Conservation (phyloP, 2,113 vertebrate species). For the Tenrec ecaudatus region DNA sequence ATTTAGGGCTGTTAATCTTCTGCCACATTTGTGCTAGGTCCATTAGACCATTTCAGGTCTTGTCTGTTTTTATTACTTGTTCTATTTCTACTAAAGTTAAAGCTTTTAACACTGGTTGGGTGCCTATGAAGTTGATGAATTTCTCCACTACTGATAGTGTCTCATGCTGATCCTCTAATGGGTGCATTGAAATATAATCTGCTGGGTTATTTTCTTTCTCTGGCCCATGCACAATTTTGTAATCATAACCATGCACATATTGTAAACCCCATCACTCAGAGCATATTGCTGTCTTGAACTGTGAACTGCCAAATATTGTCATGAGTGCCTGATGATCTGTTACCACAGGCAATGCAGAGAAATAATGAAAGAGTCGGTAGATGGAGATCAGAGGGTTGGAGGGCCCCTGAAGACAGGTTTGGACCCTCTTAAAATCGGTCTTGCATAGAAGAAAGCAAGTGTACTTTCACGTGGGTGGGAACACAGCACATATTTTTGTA, state of each 20-base stretch:
- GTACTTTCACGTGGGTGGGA: conserved; percentile 56
- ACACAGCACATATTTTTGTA: conserved; percentile 42
- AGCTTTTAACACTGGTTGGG: conserved; percentile 81
- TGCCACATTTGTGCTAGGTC: conserved; percentile 75
- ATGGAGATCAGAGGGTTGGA: conserved; percentile 38
- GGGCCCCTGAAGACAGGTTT: neutral
- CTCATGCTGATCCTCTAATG: conserved; percentile 77
- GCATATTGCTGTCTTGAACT: conserved; percentile 68
- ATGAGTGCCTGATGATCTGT: conserved; percentile 75
- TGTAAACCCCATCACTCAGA: conserved; percentile 76
- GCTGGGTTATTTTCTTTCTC: conserved; percentile 81
- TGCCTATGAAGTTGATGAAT: conserved; percentile 79
- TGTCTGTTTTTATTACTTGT: conserved; percentile 84
- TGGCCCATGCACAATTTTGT: conserved; percentile 79
- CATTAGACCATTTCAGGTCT: conserved; percentile 80
- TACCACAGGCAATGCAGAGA: conserved; percentile 65
- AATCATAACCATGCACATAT: conserved; percentile 76
- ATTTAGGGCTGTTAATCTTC: conserved; percentile 76
- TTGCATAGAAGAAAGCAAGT: conserved; percentile 59
- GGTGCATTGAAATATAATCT: conserved; percentile 82
- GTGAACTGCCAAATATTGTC: conserved; percentile 76
- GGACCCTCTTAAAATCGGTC: conserved; percentile 62
- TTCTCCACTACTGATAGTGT: conserved; percentile 68
- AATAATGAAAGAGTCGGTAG: conserved; percentile 69
- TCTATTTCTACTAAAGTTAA: conserved; percentile 84